phyloP scores from a whole-genome alignment of 2,113 vertebrate species.

The Semnornis frantzii region DNA sequence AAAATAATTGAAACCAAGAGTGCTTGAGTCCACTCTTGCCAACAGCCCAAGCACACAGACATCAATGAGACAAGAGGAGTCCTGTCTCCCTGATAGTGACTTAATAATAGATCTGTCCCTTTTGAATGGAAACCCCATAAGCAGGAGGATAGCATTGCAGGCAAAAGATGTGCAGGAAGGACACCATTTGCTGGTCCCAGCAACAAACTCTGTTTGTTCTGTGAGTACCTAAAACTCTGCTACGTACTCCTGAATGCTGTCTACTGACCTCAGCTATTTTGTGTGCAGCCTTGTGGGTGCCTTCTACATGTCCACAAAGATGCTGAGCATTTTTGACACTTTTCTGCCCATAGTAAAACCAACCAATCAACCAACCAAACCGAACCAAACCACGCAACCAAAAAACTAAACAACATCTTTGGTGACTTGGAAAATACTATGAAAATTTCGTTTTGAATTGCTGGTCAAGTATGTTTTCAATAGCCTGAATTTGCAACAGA shows the following conservation, averaged over 20 bases:
- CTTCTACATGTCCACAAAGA: background rate
- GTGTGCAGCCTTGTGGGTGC: background rate
- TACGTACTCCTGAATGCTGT: background rate
- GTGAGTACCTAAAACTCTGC: accelerated
- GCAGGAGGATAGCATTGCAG: background rate
- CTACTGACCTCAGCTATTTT: background rate
- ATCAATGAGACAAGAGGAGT: background rate
- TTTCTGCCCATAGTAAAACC: background rate
- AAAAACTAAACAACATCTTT: background rate
- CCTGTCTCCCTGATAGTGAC: background rate
- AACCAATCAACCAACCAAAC: background rate
- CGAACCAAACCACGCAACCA: too few relatives aligned
- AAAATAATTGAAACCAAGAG: background rate
- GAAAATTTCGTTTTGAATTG: background rate
- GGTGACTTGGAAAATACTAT: background rate
- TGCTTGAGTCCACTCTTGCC: background rate
- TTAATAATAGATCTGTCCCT: background rate
- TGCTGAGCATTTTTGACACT: background rate
- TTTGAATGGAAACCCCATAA: background rate
- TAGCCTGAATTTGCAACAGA: background rate
- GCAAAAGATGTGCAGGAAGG: background rate
- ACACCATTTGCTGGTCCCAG: background rate
- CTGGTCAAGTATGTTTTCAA: background rate
- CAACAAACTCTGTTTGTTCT: background rate
- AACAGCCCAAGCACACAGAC: background rate